phyloP scores from a whole-genome alignment of 2,888 invertebrate genomes.

The Seira musarum region DNA sequence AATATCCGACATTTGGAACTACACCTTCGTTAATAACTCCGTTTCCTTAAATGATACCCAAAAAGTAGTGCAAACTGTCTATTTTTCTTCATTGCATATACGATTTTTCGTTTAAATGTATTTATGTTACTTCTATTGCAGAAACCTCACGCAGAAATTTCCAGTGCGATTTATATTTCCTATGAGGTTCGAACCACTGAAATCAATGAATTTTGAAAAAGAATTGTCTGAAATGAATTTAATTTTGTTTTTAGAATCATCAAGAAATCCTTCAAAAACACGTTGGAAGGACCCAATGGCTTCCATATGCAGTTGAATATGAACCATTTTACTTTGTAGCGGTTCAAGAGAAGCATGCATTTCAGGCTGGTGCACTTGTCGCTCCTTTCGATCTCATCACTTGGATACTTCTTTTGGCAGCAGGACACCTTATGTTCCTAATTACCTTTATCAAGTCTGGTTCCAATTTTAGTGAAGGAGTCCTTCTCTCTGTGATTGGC shows the following conservation, averaged over 20 bases:
- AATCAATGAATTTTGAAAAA: no score
- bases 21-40: background rate
- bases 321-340: background rate
- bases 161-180: background rate
- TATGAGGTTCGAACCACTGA: no score
- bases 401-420: background rate
- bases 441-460: background rate
- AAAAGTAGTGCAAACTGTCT: no score
- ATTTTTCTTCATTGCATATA: no score
- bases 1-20: background rate
- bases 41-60: background rate
- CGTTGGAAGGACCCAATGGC: background rate
- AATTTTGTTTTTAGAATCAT: no score
- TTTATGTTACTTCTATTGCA: no score
- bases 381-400: background rate
- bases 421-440: background rate
- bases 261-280: background rate
- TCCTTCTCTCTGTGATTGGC: background rate
- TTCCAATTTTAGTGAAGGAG: background rate
- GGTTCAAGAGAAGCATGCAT: background rate
- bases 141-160: background rate
- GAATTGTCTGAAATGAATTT: no score
- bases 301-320: background rate
- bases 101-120: no score
- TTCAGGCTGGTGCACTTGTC: background rate